Base-by-base conservation (phyloP, 2,797 vertebrate species). In the Fistularia tabacaria region DNA sequence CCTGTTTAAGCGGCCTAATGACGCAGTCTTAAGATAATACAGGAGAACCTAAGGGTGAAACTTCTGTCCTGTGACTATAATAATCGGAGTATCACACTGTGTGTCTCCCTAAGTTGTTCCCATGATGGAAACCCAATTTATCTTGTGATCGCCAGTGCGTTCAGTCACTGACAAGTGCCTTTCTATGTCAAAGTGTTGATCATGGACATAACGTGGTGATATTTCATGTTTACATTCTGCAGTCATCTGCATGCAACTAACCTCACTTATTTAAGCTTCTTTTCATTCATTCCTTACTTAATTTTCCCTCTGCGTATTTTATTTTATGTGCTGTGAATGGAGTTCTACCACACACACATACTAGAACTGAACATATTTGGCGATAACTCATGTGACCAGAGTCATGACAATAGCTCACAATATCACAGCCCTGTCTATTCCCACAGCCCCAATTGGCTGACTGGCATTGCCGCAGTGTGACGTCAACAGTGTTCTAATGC, bases 371-470 rank as follows among this genome's bases (percentile, higher is more conserved):
- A 60, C 56, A 51, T 54, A 71, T 59, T 62, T 83, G 73, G 80
- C 78, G 79, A 74, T 74, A 62, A 62, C 51, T 68, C 51, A 73
- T 74, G 73, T 81, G 76, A 84, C 76, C 74, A 75, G 64, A 67
- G 53, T 80, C 64, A 72, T 74, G 74, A 64, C 51, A n/a, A 60
- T 46, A 44, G 48, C 65, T 60, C 66, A 66, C 54, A 77, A 69
- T 59, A 70, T 25, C 60, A 50, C 74, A 59, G 64, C 38, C 65
- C 45, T 54, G 7, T 13, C 71, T 72, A 73, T 74, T 81, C 85
- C 85, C 83, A 73, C 64, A 77, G 79, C 54, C 57, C 58, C 66
- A 75, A 84, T 87, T 87, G 86, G 64, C 64, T 62, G 71, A 83
- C 72, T 81, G 76, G 73, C 77, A 75, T 52, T 69, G 72, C 65